These are phyloP conservation scores for Pilophorus perplexus DNA, from an alignment of 2,888 invertebrate genomes.

Conservation along the genomic window DNA sequence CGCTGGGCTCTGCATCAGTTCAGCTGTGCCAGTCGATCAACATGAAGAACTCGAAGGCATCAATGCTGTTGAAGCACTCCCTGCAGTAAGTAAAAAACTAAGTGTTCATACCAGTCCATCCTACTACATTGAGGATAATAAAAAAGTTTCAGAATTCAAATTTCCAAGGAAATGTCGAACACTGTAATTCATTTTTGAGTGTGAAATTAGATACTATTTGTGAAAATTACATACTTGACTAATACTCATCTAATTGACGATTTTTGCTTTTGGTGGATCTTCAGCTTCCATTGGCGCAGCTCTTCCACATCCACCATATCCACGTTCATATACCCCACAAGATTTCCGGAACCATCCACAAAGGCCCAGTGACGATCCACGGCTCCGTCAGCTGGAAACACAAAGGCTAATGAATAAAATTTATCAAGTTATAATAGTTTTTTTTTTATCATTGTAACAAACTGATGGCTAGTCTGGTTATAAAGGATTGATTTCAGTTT, in stretches of 20 bases:
- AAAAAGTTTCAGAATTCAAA: background rate
- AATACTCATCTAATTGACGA: background rate
- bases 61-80: background rate
- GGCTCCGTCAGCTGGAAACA: constrained; percentile 14
- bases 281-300: background rate
- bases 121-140: background rate
- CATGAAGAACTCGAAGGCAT: background rate
- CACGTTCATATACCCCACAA: constrained; percentile 15
- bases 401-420: background rate
- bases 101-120: background rate
- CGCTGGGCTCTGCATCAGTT: constrained; percentile 2
- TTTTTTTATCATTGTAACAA: too few relatives aligned
- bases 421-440: too few relatives aligned
- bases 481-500: too few relatives aligned
- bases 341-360: constrained; percentile 21
- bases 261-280: background rate
- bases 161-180: background rate
- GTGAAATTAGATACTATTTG: too few relatives aligned
- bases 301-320: constrained; percentile 16
- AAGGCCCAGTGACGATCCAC: constrained; percentile 20
- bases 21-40: constrained; percentile 6
- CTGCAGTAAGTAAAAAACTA: background rate
- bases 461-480: too few relatives aligned
- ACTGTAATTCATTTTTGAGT: background rate
- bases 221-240: background rate